Conservation (phyloP, 2,797 vertebrate species). For the Spheniscus humboldti region DNA sequence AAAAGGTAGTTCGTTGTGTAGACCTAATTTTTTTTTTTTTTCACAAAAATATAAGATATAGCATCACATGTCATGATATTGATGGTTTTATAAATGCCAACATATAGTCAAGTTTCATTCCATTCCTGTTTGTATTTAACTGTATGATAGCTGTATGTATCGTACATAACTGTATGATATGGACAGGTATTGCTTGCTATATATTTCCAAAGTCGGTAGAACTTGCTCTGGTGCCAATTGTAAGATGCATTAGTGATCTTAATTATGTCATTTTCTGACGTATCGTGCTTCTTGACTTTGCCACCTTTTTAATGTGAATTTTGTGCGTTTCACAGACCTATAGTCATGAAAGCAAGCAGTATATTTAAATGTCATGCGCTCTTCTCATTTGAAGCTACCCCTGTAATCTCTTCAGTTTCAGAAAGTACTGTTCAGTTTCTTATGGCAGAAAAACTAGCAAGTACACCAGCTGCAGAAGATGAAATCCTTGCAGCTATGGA, state of each 20-base stretch:
- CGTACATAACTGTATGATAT: background rate
- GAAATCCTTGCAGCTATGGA: constrained; percentile 71
- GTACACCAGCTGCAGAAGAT: constrained; percentile 57
- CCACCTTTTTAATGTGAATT: background rate
- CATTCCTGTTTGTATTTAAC: background rate
- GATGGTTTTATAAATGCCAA: background rate
- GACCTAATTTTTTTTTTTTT: background rate
- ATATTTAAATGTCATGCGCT: background rate
- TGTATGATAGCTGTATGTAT: background rate
- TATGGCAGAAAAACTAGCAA: constrained; percentile 69
- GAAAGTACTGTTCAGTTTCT: constrained; percentile 75
- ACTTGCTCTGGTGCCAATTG: background rate
- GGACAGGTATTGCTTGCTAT: background rate
- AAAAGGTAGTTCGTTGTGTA: background rate
- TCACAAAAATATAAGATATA: background rate
- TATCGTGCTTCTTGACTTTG: background rate
- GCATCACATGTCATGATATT: background rate
- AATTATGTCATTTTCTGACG: background rate
- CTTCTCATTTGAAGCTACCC: background rate
- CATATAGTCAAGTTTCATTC: background rate
- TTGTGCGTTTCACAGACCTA: background rate
- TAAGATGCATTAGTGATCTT: background rate
- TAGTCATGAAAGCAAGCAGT: background rate
- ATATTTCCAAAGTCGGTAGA: background rate
- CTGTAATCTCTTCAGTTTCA: constrained; percentile 72